These are phyloP conservation scores for Protomyctophum bolini DNA, from an alignment of 2,113 vertebrate genomes.

Conservation along the genomic window DNA sequence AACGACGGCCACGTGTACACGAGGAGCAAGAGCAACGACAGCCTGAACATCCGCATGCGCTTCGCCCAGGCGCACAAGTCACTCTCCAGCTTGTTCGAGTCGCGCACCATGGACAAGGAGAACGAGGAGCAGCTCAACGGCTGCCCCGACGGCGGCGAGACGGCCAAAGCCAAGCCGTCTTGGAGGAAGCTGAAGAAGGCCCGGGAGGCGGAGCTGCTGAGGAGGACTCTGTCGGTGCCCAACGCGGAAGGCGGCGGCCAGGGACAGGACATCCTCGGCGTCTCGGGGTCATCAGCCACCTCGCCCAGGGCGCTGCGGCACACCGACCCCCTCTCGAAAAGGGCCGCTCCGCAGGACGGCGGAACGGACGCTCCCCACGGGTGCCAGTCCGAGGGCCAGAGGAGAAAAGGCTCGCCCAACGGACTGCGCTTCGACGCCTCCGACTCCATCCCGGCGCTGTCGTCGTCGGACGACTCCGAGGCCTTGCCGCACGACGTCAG, in stretches of 20 bases:
- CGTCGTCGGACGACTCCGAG: conserved; percentile 47
- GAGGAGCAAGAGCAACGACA: conserved; percentile 77
- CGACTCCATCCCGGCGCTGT: conserved; percentile 37
- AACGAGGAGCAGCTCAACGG: conserved; percentile 61
- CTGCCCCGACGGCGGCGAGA: conserved; percentile 67
- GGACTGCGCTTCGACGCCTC: conserved; percentile 56
- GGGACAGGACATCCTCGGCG: conserved; percentile 35
- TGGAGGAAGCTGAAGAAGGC: conserved; percentile 79
- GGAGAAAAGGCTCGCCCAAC: conserved; percentile 63
- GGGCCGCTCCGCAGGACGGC: conserved; percentile 28
- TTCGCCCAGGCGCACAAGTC: conserved; percentile 86
- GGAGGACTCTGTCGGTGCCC: conserved; percentile 60
- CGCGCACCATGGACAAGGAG: conserved; percentile 78
- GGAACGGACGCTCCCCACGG: conserved; percentile 45
- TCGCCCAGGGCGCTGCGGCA: conserved; percentile 42
- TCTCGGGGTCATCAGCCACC: conserved; percentile 35
- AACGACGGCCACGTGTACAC: conserved; percentile 68
- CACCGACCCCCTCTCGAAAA: conserved; percentile 62
- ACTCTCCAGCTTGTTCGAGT: conserved; percentile 85
- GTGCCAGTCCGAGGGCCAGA: conserved; percentile 63
- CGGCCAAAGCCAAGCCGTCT: conserved; percentile 66
- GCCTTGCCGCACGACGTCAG: conserved; percentile 57
- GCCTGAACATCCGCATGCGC: conserved; percentile 79
- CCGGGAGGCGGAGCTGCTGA: conserved; percentile 71
- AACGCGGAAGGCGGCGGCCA: conserved; percentile 12